Base-by-base conservation (phyloP, 2,797 vertebrate species). In the Brachyalestes nurse region DNA sequence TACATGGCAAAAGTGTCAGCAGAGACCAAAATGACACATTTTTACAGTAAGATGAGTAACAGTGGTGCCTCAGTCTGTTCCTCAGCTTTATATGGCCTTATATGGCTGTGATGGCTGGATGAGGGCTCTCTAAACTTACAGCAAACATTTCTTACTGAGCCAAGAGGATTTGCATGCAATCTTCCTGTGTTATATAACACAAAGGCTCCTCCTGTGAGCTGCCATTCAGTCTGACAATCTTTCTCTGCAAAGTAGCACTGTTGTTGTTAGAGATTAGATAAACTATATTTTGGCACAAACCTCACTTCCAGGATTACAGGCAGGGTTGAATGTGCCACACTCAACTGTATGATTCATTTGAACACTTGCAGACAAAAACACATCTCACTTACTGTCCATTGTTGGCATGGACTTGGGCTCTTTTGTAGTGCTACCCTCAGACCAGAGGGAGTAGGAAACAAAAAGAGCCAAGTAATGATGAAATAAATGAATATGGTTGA, bases 101-200 rank as follows among this genome's bases (percentile, higher is more conserved):
- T 67, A 78, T 14, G 75, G 75, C 69, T 40, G 38, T 19, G n/a
- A 28, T 62, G 65, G 23, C 72, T 75, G 66, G 19, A 47, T 8
- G 51, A 58, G 8, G 34, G 10, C 12, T 40, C 53, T 53, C n/a
- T 61, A 61, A 75, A 75, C 53, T 14, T n/a, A 21, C 40, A 80
- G 42, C 28, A 69, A 51, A 40, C 19, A 21, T 51, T 51, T 75
- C 17, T 38, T 12, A 4, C 42, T 49, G 28, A 53, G 38, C n/a
- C 65, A 70, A 62, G 51, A 72, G 75, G 75, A 82, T 73, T 49
- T 51, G 57, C 42, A 45, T 28, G 25, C 25, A 47, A 34, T n/a
- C n/a, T 12, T 25, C 67, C 58, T 58, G 42, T 13, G 25, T 14
- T 19, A 69, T 69, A 17, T 8, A 40, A 40, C 42, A n/a, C 66